Percentiles rank a stretch among this genome's conserved stretches.
These are phyloP conservation scores for Tanytarsus gracilentus DNA, from an alignment of 2,888 invertebrate species.

Conservation along the genomic window DNA sequence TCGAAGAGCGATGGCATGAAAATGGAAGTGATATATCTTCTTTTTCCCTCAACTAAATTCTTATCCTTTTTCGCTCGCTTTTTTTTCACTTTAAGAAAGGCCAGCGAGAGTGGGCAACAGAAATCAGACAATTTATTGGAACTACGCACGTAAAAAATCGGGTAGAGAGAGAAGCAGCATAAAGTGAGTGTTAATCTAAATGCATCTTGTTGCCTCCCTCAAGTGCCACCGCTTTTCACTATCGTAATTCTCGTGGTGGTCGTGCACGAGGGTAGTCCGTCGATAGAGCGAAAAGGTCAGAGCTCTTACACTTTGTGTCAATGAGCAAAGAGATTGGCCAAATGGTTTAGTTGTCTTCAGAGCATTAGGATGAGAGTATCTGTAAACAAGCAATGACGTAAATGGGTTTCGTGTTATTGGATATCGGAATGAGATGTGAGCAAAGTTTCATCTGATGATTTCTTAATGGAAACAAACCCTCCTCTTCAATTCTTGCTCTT, in stretches of 20 bases:
- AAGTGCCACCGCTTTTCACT: slow-evolving; percentile 7
- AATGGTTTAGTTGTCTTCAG: slow-evolving; percentile 4
- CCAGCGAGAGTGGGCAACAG: neutral
- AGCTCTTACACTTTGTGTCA: neutral
- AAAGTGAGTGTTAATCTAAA: slow-evolving; percentile 28
- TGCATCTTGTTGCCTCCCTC: slow-evolving; percentile 18
- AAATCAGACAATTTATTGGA: slow-evolving; percentile 22
- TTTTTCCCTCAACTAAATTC: slow-evolving; percentile 3
- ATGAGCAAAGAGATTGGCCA: neutral
- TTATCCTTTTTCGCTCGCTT: neutral
- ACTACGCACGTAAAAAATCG: slow-evolving; percentile 27
- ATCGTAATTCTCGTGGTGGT: neutral
- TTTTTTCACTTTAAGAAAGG: neutral
- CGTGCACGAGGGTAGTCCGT: neutral
- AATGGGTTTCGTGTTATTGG: slow-evolving; percentile 14
- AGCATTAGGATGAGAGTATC: slow-evolving; percentile 10
- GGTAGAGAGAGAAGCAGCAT: no score
- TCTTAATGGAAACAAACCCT: neutral
- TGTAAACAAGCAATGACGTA: slow-evolving; percentile 12
- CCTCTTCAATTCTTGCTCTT: no score
- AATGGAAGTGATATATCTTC: slow-evolving; percentile 3
- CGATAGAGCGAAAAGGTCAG: slow-evolving; percentile 18
- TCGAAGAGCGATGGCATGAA: neutral
- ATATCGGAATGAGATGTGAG: slow-evolving; percentile 2
- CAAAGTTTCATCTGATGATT: neutral